These are phyloP conservation scores for Perca flavescens DNA, from an alignment of 2,113 vertebrate genomes.

Conservation along the genomic window DNA sequence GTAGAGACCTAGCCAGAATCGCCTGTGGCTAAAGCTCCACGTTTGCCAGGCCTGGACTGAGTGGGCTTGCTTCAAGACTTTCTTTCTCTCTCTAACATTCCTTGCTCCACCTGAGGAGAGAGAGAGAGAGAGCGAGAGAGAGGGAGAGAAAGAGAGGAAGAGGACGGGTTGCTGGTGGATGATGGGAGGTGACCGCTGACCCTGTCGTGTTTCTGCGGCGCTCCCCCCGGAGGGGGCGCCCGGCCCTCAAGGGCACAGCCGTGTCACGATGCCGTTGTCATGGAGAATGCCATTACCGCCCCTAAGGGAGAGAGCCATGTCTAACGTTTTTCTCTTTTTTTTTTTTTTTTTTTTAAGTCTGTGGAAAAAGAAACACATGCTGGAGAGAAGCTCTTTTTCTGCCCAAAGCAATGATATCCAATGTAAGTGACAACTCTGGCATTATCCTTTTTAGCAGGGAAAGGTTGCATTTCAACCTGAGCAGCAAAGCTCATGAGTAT, in stretches of 20 bases:
- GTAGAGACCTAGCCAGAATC: conserved; percentile 75
- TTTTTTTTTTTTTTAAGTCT: background rate
- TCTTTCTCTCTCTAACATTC: conserved; percentile 32
- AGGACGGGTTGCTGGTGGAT: conserved; percentile 65
- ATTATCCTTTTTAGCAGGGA: conserved; percentile 65
- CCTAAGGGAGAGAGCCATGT: conserved; percentile 70
- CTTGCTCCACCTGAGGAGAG: conserved; percentile 55
- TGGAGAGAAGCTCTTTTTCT: conserved; percentile 50
- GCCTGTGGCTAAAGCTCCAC: conserved; percentile 75
- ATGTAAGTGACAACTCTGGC: conserved; percentile 76
- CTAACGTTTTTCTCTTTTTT: background rate
- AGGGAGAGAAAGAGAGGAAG: conserved; percentile 34
- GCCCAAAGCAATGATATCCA: conserved; percentile 59
- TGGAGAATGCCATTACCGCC: conserved; percentile 82
- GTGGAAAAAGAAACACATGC: conserved; percentile 43
- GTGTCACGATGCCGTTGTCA: conserved; percentile 81
- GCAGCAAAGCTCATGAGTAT: conserved; percentile 35
- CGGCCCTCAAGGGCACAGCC: conserved; percentile 79
- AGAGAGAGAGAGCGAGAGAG: conserved; percentile 18
- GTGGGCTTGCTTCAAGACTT: conserved; percentile 75
- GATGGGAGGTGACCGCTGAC: conserved; percentile 81
- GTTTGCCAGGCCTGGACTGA: conserved; percentile 75
- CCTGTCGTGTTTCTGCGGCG: conserved; percentile 78
- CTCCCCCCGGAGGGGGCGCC: conserved; percentile 70
- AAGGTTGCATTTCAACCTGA: conserved; percentile 75